Evolutionary conservation across 1,140 invertebrate species (phyloP), one percentile per base, ranked within the genome.

Genomic region (Lucilia cuprina): DNA sequence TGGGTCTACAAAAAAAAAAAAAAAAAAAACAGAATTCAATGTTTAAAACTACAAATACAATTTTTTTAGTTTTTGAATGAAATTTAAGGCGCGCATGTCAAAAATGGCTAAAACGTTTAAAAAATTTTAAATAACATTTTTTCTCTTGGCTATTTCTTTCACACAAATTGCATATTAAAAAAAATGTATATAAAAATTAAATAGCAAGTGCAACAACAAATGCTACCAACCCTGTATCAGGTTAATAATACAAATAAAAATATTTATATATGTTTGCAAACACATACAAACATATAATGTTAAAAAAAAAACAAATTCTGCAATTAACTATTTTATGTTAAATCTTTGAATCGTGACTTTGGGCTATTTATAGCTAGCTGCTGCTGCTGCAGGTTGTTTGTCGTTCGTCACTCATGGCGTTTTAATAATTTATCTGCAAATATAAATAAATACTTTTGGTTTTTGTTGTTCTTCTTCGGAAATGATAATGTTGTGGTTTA

Each of bases 31-130:
- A 3, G 25, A 30, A 30, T 60, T 60, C 55, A 60, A 60, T 60
- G 55, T 60, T 17, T 60, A 60, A 60, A 60, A 17, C 25, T 30
- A 30, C n/a, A 41, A 41, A 41, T 8, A 41, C 2, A 41, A 7
- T 41, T 12, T n/a, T 13, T 55, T 55, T 5, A 55, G 50, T 55
- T 55, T 41, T 55, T 70, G 65, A 70, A 70, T 70, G 65, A 70
- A 70, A 70, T 70, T 70, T 70, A 70, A 70, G 65, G 65, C 65
- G 65, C 65, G 65, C 65, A 70, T 70, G 65, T 70, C 65, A 70
- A 70, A 70, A 70, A 70, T 70, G 19, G 65, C 65, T 21, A 70
- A 70, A 70, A 70, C 65, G n/a, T 70, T 19, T 21, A 21, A 19
- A 70, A 70, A 70, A 70, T 70, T 70, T 70, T 70, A 70, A 70